Evolutionary conservation across 2,113 vertebrate species (phyloP).

Genomic region (Nematolebias whitei): DNA sequence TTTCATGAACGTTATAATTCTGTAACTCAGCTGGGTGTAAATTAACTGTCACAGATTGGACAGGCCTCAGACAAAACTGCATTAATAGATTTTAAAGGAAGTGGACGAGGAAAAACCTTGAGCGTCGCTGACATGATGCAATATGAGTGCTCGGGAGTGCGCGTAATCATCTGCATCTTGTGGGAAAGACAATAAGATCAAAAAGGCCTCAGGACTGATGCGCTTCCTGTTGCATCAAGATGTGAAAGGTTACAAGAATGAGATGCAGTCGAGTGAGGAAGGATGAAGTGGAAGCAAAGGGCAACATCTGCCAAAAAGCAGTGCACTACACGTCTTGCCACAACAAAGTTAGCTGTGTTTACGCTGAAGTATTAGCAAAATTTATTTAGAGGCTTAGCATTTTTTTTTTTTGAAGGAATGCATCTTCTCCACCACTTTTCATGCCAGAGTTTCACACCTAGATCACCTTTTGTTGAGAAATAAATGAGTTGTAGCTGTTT

Average conservation of each 20-base stretch:
- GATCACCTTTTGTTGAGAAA: too few relatives aligned
- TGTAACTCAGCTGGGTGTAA: constrained; percentile 45
- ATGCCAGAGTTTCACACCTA: too few relatives aligned
- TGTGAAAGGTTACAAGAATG: constrained; percentile 13
- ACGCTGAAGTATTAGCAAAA: not conserved
- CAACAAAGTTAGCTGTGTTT: constrained; percentile 17
- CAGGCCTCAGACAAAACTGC: not conserved
- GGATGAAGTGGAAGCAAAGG: constrained; percentile 11
- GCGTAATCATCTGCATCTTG: constrained; percentile 14
- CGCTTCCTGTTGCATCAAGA: constrained; percentile 29
- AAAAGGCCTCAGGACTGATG: constrained; percentile 23
- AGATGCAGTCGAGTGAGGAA: constrained; percentile 17
- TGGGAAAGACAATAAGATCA: constrained; percentile 20
- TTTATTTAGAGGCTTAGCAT: not conserved
- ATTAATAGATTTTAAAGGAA: constrained; percentile 1
- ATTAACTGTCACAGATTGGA: not conserved
- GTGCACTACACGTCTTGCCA: not conserved
- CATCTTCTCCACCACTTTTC: too few relatives aligned
- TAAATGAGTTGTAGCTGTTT: too few relatives aligned
- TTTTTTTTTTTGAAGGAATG: too few relatives aligned
- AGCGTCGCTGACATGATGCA: constrained; percentile 15
- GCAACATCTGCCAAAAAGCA: constrained; percentile 28
- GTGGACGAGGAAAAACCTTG: not conserved
- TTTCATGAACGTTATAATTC: too few relatives aligned
- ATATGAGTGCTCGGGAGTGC: constrained; percentile 1